phyloP scores from a whole-genome alignment of 2,797 vertebrate species.

The Darevskia nairensis region DNA sequence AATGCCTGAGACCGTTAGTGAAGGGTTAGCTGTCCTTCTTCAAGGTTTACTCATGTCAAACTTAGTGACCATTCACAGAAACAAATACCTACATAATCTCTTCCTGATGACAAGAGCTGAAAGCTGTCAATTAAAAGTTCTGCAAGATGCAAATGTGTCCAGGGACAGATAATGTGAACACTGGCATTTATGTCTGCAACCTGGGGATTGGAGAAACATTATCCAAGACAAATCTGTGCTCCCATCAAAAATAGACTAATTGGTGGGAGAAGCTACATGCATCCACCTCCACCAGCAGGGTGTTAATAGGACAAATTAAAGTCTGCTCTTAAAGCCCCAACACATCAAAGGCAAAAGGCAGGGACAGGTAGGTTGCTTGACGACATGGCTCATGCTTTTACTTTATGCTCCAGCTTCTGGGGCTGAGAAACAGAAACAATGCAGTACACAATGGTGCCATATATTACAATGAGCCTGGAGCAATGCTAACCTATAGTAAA shows the following conservation, averaged over 20 bases:
- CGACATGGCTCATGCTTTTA: background rate
- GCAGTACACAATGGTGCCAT: background rate
- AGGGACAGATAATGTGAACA: slow-evolving; percentile 22
- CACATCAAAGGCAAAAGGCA: background rate
- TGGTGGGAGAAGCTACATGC: background rate
- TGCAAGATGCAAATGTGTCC: slow-evolving; percentile 34
- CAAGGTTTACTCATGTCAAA: slow-evolving; percentile 61
- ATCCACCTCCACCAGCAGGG: background rate
- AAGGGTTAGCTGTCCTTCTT: slow-evolving; percentile 59
- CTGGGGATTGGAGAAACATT: slow-evolving; percentile 3
- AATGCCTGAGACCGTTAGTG: slow-evolving; percentile 29
- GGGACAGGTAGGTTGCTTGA: background rate
- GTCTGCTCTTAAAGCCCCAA: background rate
- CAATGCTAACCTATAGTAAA: too few species aligned
- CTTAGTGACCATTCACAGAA: slow-evolving; percentile 47
- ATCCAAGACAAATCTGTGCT: background rate
- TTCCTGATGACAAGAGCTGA: slow-evolving; percentile 29
- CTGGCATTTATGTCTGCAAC: background rate
- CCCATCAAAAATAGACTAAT: slow-evolving; percentile 38
- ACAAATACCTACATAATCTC: slow-evolving; percentile 50
- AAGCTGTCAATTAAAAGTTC: slow-evolving; percentile 39
- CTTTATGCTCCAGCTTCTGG: background rate
- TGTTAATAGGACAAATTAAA: background rate
- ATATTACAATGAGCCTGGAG: background rate
- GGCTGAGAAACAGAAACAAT: background rate